A percentile compares a stretch with the other conserved stretches of the same genome.
Conservation (phyloP, 2,113 vertebrate genomes). For the Mohoua ochrocephala region DNA sequence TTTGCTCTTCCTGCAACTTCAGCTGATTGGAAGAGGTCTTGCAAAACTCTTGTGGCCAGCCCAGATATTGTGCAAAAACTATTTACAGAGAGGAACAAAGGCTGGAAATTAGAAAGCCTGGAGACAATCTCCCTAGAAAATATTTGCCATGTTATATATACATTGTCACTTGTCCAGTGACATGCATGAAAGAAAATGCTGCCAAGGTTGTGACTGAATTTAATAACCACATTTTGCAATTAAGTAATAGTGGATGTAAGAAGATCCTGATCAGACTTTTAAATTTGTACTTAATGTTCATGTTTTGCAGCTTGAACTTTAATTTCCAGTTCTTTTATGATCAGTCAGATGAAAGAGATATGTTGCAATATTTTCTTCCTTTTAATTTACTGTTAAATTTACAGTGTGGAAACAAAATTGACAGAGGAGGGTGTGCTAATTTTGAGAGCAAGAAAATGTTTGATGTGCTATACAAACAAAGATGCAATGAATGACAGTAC, state of each 20-base stretch:
- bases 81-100: slow-evolving; percentile 15
- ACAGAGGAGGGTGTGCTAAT: neutral
- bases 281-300: neutral
- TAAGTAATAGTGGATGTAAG: neutral
- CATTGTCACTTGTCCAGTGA: neutral
- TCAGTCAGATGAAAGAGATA: neutral
- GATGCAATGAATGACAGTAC: neutral
- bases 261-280: neutral
- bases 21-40: neutral
- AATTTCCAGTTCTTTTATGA: neutral
- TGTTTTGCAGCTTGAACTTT: neutral
- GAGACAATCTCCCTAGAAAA: slow-evolving; percentile 32
- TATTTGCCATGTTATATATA: neutral
- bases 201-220: neutral
- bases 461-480: neutral
- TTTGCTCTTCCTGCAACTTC: neutral
- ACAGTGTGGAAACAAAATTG: neutral
- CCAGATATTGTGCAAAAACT: neutral
- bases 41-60: neutral
- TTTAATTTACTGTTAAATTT: slow-evolving; percentile 8
- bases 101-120: slow-evolving; percentile 22
- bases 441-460: neutral
- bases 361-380: neutral
- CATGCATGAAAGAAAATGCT: neutral
- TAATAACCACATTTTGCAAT: slow-evolving; percentile 2